Evolutionary conservation across 1,140 invertebrate species (phyloP).

Genomic region (Goniozus legneri): DNA sequence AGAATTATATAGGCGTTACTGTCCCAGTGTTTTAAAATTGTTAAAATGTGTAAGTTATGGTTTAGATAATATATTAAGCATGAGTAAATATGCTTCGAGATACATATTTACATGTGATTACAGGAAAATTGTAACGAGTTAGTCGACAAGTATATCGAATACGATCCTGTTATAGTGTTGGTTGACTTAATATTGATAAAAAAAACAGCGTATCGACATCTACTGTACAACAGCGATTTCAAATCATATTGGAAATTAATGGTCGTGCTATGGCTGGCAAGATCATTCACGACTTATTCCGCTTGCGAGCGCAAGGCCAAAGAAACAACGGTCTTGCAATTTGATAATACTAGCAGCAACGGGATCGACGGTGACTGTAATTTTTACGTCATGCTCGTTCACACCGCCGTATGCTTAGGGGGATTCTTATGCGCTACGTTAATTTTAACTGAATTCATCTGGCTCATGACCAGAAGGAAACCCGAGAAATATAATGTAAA

Average conservation of each 20-base stretch:
- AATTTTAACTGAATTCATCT: conserved; percentile 37
- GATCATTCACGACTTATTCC: conserved; percentile 43
- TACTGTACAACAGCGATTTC: conserved; percentile 74
- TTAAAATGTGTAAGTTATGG: conserved; percentile 68
- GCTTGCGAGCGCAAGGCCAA: conserved; percentile 15
- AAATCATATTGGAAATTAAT: conserved; percentile 54
- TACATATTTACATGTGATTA: conserved; percentile 36
- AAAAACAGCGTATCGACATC: conserved; percentile 75
- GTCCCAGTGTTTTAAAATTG: conserved; percentile 66
- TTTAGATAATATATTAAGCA: not conserved
- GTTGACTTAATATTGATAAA: conserved; percentile 79
- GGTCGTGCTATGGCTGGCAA: conserved; percentile 41
- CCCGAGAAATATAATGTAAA: conserved; percentile 33
- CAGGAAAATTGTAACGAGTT: conserved; percentile 69
- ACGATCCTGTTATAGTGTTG: conserved; percentile 78
- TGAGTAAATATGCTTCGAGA: not conserved
- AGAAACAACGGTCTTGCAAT: not conserved
- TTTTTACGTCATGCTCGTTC: conserved; percentile 40
- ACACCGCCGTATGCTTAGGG: conserved; percentile 36
- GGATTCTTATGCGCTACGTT: conserved; percentile 34
- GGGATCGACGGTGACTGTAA: conserved; percentile 30
- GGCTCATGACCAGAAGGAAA: conserved; percentile 26
- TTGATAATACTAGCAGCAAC: not conserved
- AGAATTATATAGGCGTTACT: conserved; percentile 66
- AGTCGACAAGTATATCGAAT: conserved; percentile 87